Evolutionary conservation across 1,140 invertebrate genomes (phyloP), one percentile per base, ranked within the genome.

Genomic region (Dermatophagoides farinae): DNA sequence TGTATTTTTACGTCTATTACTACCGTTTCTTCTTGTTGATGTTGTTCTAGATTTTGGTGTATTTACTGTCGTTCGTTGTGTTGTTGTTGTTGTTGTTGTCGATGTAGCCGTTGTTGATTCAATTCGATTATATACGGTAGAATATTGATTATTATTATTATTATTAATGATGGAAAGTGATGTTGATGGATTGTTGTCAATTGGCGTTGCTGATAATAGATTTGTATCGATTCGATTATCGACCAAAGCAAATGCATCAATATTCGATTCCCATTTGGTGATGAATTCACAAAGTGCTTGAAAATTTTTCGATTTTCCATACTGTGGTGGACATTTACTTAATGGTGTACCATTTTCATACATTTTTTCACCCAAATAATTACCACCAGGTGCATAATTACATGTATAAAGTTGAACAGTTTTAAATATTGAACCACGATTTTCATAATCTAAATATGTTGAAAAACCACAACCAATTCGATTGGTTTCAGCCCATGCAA

Each of bases 361-460:
- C 41, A 65, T 50, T 8, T n/a, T 37, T 1, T 18, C 20, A 0
- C 43, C 57, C 16, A 51, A 23, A 12, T 59, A 52, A 38, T 65
- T 65, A 0, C 64, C 64, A 9, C 62, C 58, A n/a, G 66, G 65
- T 18, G 65, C 66, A 53, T 67, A 67, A 57, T 67, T 66, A 43
- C 66, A 67, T 14, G 62, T 50, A 50, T 67, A 67, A 8, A 66
- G 51, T 44, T 55, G 53, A 18, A 12, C 53, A 23, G 57, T 64
- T 16, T 61, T 66, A n/a, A 44, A 61, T 23, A 62, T 44, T 11
- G 52, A 22, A 18, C n/a, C 53, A 38, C 2, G 14, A 16, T 41
- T n/a, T 9, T 49, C 31, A 1, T 22, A 18, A 38, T 59, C 39
- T 31, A 51, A 37, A 57, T 62, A 66, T 38, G 54, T 51, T 16